These are phyloP conservation scores for Drosophila algonquin DNA, from an alignment of 2,888 invertebrate genomes.

Conservation along the genomic window DNA sequence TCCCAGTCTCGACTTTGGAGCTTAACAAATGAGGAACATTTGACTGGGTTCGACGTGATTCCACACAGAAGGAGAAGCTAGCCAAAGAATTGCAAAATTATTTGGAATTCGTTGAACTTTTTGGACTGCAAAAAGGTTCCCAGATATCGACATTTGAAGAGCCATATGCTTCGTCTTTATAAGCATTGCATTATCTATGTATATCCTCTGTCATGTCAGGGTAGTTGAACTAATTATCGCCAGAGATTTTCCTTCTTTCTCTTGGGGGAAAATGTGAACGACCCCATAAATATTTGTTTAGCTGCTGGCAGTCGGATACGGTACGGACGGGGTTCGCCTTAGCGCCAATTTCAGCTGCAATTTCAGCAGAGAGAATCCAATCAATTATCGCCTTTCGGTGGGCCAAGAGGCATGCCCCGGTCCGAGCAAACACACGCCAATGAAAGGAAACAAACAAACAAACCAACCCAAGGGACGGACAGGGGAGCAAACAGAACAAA, in stretches of 20 bases:
- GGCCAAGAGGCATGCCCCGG: conserved; percentile 27
- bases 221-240: not conserved
- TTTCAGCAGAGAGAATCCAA: conserved; percentile 28
- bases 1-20: conserved; percentile 5
- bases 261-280: conserved; percentile 8
- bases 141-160: too few relatives aligned
- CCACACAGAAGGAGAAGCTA: too few relatives aligned
- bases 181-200: too few relatives aligned
- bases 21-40: not conserved
- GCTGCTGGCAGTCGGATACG: conserved; percentile 9
- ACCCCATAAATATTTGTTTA: conserved; percentile 36
- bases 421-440: conserved; percentile 30
- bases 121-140: too few relatives aligned
- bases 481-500: conserved; percentile 50
- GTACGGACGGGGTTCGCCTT: conserved; percentile 12
- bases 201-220: not conserved
- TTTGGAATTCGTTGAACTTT: too few relatives aligned
- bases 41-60: too few relatives aligned
- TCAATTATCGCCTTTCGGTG: conserved; percentile 52
- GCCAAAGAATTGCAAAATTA: too few relatives aligned
- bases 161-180: too few relatives aligned
- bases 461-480: not conserved
- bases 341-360: too few relatives aligned
- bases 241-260: not conserved
- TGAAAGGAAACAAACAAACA: conserved; percentile 17